Evolutionary conservation across 2,797 vertebrate genomes (phyloP), one percentile per base, ranked within the genome.

Genomic region (Erithacus rubecula): DNA sequence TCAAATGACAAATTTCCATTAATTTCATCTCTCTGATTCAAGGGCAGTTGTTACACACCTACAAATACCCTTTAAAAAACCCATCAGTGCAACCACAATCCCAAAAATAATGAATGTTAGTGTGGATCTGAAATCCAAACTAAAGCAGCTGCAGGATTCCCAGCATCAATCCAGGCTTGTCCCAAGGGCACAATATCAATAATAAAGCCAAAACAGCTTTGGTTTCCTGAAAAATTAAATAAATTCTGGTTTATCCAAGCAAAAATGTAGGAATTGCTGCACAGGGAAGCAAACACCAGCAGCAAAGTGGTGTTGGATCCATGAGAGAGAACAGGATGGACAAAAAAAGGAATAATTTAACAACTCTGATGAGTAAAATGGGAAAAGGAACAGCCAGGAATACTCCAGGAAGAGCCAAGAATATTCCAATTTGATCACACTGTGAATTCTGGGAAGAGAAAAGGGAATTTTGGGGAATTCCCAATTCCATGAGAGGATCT

Each of bases 21-120:
- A 43, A 83, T 91, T 79, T 70, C 90, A 89, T 80, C 71, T 41
- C 41, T 69, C 71, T 70, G 56, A 70, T 80, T 70, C 89, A 69
- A 67, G 44, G 21, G 46, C 53, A 72, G 27, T 43, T 30, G 29
- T 78, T 34, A 47, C 56, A 82, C 77, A 93, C 80, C 90, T 93
- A 83, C 70, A 75, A 44, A 44, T 21, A 63, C 26, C 59, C 63
- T 88, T 88, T 88, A 36, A 62, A 68, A 68, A 90, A 65, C 37
- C 24, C 74, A 16, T 15, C 32, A 39, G 5, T 77, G 78, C 29
- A 88, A 49, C 41, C 32, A 68, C 7, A 56, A 36, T 16, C 32
- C 5, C 19, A 10, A 37, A 59, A 68, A 24, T 64, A 36, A 22
- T 4, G 21, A 2, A 30, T 8, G 52, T 15, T 36, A 62, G 11